These are phyloP conservation scores for Stenodera caucasica DNA, from an alignment of 2,888 invertebrate genomes.

Conservation along the genomic window DNA sequence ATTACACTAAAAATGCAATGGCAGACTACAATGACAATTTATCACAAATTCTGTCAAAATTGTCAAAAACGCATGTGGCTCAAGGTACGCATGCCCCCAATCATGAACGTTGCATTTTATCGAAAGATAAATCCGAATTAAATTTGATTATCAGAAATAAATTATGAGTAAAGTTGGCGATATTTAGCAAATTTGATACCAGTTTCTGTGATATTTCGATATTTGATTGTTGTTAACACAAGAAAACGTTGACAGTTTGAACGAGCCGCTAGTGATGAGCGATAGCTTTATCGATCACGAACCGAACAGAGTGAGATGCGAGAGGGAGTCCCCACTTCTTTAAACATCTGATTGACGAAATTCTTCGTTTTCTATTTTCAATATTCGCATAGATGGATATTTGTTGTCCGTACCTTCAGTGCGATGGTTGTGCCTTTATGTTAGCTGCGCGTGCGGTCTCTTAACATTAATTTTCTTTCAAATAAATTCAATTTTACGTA, in stretches of 20 bases:
- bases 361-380: neutral
- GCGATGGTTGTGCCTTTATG: neutral
- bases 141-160: no score
- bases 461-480: neutral
- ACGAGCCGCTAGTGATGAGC: neutral
- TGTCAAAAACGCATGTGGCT: slow-evolving; percentile 1
- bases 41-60: neutral
- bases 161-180: no score
- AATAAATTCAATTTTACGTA: slow-evolving; percentile 14
- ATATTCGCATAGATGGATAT: neutral
- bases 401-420: neutral
- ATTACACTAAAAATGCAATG: neutral
- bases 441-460: neutral
- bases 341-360: slow-evolving; percentile 3
- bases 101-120: neutral
- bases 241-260: neutral
- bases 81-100: neutral
- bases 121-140: no score
- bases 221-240: no score
- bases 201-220: neutral
- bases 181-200: neutral
- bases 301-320: neutral
- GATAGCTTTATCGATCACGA: neutral
- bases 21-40: neutral
- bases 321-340: neutral